Conservation (phyloP, 2,113 vertebrate species). For the Protobothrops mucrosquamatus region DNA sequence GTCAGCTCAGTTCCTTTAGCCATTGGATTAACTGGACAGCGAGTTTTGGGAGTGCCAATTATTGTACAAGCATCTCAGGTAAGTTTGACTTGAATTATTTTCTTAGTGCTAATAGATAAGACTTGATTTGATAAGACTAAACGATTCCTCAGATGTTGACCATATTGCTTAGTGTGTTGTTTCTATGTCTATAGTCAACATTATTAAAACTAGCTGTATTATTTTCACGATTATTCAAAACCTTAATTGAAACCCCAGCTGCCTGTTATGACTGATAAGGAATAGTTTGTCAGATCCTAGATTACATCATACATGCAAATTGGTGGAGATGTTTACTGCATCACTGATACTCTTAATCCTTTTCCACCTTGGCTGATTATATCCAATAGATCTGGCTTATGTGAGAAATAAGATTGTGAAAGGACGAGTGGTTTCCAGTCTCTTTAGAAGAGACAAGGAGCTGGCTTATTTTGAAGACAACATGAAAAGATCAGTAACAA, state of each 20-base stretch:
- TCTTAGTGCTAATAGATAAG: background rate
- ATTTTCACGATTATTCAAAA: background rate
- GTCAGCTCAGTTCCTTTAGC: conserved; percentile 94
- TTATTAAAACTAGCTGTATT: background rate
- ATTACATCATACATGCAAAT: background rate
- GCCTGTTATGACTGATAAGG: background rate
- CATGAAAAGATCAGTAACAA: background rate
- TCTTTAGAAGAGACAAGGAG: background rate
- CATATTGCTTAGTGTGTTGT: background rate
- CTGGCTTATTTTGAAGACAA: background rate
- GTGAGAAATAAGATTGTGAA: background rate
- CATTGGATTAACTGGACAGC: conserved; percentile 93
- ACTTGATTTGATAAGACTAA: background rate
- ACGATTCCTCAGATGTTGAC: background rate
- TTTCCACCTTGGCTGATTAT: background rate
- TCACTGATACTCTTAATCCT: background rate
- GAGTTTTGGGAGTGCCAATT: conserved; percentile 93
- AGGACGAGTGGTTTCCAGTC: background rate
- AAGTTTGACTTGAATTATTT: conserved; percentile 33
- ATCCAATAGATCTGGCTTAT: background rate
- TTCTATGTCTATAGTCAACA: background rate
- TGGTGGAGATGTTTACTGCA: background rate
- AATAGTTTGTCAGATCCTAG: background rate
- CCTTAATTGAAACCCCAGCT: background rate
- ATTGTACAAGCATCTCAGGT: conserved; percentile 98